phyloP scores from a whole-genome alignment of 2,797 vertebrate species.

The Urophycis tenuis region DNA sequence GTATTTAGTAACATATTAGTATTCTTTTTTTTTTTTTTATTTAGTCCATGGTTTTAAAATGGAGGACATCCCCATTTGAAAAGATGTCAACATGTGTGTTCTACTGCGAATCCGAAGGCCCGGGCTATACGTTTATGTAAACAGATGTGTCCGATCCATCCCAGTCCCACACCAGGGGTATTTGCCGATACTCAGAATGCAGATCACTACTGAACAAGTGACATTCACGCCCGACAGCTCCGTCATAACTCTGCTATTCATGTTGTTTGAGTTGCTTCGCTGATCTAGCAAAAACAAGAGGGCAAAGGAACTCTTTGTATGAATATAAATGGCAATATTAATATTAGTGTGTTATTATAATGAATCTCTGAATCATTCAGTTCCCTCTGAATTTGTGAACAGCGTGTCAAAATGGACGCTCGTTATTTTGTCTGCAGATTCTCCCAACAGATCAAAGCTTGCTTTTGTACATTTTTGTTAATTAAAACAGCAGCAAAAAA shows the following conservation, averaged over 20 bases:
- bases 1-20: too few relatives aligned
- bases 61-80: neutral
- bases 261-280: neutral
- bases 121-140: too few relatives aligned
- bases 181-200: neutral
- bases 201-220: neutral
- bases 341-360: neutral
- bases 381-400: neutral
- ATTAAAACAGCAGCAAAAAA: too few relatives aligned
- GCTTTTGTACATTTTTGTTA: too few relatives aligned
- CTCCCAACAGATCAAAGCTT: neutral
- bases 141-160: too few relatives aligned
- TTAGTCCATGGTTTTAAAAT: neutral
- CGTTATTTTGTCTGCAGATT: neutral
- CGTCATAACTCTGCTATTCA: neutral
- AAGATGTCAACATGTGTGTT: neutral
- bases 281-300: conserved; percentile 1
- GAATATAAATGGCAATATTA: neutral
- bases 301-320: neutral
- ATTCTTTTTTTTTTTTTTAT: too few relatives aligned
- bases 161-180: neutral
- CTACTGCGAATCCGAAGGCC: too few relatives aligned
- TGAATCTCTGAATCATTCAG: conserved; percentile 1
- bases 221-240: neutral
- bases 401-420: neutral